These are phyloP conservation scores for Scaptomyza pallida DNA, from an alignment of 1,140 invertebrate genomes.

Conservation along the genomic window DNA sequence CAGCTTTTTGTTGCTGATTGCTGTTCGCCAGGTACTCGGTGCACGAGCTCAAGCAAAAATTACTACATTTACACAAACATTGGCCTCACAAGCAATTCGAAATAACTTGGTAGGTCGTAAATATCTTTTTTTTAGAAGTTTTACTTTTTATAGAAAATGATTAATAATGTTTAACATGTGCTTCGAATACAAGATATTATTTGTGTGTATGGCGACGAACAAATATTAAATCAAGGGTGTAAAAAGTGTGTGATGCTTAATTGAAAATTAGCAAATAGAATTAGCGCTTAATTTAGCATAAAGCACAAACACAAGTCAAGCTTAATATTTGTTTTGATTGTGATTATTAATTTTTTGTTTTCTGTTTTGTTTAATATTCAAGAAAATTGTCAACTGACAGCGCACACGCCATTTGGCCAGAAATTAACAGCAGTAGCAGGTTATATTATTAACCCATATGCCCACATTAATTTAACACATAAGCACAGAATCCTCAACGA, in stretches of 20 bases:
- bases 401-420: constrained; percentile 47
- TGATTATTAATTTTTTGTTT: constrained; percentile 13
- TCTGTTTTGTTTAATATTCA: constrained; percentile 35
- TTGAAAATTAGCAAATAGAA: constrained; percentile 66
- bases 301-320: constrained; percentile 61
- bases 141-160: no score
- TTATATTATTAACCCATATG: constrained; percentile 39
- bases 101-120: no score
- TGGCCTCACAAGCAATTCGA: no score
- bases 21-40: no score
- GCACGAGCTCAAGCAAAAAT: no score
- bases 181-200: neutral
- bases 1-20: no score
- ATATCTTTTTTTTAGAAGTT: no score
- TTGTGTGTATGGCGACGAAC: constrained; percentile 10
- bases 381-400: constrained; percentile 48
- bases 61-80: no score
- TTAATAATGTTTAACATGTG: neutral
- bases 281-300: constrained; percentile 61
- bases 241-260: constrained; percentile 49
- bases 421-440: constrained; percentile 3
- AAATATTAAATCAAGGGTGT: constrained; percentile 48
- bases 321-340: constrained; percentile 11
- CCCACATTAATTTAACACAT: no score
- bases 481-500: neutral